Conservation (phyloP, 1,140 invertebrate species). For the Drosophila jambulina region DNA sequence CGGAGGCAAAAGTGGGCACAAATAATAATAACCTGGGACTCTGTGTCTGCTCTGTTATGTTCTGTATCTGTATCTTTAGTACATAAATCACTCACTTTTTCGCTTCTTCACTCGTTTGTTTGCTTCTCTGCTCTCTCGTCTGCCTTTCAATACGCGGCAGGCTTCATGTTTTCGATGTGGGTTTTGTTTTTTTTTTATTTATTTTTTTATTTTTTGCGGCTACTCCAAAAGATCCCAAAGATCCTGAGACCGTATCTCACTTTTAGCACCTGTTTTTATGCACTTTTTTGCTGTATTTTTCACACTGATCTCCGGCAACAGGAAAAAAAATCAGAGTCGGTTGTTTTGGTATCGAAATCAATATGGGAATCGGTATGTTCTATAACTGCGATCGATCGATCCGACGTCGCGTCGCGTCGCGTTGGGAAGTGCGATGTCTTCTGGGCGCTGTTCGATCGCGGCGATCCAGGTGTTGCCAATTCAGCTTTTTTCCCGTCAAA, state of each 20-base stretch:
- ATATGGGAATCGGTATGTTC: background rate
- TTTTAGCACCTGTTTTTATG: conserved; percentile 41
- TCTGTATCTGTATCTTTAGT: conserved; percentile 22
- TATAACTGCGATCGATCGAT: conserved; percentile 10
- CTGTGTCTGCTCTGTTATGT: conserved; percentile 1
- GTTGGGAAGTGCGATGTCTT: conserved; percentile 45
- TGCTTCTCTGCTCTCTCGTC: conserved; percentile 4
- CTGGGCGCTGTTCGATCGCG: conserved; percentile 48
- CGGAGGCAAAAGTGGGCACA: conserved; percentile 21
- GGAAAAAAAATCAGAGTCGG: conserved; percentile 20
- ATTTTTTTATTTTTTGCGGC: background rate
- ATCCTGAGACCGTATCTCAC: conserved; percentile 7
- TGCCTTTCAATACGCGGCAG: conserved; percentile 39
- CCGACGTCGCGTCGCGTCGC: conserved; percentile 45
- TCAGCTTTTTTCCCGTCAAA: conserved; percentile 1
- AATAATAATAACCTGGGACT: conserved; percentile 33
- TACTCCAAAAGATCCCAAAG: conserved; percentile 10
- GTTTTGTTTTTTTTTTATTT: background rate
- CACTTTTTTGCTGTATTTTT: conserved; percentile 12
- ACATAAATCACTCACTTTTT: conserved; percentile 76
- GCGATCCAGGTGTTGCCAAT: conserved; percentile 56
- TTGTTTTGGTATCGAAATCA: background rate
- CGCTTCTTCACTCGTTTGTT: conserved; percentile 57
- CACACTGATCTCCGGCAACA: conserved; percentile 8
- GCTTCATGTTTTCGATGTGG: conserved; percentile 35